Evolutionary conservation across 2,797 vertebrate species (phyloP).

Genomic region (Oreochromis grahami): DNA sequence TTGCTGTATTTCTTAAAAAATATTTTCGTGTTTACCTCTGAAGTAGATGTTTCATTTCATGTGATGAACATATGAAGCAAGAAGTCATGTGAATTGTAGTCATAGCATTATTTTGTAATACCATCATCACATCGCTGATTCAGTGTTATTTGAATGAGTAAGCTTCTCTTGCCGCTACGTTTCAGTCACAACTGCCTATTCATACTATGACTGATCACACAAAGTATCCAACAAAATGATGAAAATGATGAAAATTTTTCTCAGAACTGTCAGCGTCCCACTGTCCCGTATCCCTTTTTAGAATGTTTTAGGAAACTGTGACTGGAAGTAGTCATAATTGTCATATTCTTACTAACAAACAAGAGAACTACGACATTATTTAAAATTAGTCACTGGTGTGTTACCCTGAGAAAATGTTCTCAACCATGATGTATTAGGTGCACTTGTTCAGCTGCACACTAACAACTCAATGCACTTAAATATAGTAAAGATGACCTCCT

Average conservation of each 20-base stretch:
- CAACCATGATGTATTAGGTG: background rate
- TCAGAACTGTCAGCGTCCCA: background rate
- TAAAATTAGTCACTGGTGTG: background rate
- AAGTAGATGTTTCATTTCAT: accelerated
- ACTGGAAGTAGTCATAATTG: background rate
- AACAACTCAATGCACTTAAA: background rate
- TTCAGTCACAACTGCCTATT: background rate
- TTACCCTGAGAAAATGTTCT: background rate
- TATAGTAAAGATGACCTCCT: accelerated
- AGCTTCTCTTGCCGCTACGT: background rate
- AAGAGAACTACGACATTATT: background rate
- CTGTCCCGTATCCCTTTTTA: background rate
- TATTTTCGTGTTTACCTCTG: background rate
- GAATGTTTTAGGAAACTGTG: background rate
- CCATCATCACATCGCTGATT: accelerated
- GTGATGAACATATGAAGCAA: background rate
- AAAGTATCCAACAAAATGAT: background rate
- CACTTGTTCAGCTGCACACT: background rate
- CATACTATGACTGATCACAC: background rate
- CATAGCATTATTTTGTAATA: background rate
- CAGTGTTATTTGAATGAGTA: background rate
- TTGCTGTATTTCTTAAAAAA: background rate
- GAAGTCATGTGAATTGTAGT: background rate
- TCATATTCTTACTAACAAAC: background rate
- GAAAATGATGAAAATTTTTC: background rate